Conservation (phyloP, 92 coral and sea anemone genomes). For the Isaurus tuberculatus region DNA sequence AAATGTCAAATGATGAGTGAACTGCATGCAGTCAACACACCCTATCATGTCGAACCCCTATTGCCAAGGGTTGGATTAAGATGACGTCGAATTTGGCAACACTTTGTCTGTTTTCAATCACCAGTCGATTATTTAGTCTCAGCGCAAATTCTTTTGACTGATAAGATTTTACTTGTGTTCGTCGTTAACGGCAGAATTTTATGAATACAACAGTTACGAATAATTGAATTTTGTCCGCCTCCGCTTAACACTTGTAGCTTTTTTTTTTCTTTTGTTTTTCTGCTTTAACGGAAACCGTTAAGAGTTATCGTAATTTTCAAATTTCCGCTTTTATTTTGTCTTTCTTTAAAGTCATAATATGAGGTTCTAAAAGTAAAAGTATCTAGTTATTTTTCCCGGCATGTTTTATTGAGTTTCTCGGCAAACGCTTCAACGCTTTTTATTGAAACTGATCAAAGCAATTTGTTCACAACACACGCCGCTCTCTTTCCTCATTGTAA, state of each 20-base stretch:
- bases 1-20: not conserved
- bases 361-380: too few species aligned
- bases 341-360: too few species aligned
- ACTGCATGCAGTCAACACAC: not conserved
- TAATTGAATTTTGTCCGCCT: too few species aligned
- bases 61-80: not conserved
- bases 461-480: not conserved
- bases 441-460: not conserved
- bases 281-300: too few species aligned
- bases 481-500: not conserved
- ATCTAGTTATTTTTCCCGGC: not conserved
- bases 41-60: not conserved
- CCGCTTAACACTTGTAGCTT: too few species aligned
- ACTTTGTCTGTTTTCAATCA: not conserved
- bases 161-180: not conserved
- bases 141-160: not conserved
- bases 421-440: not conserved
- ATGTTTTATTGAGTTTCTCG: not conserved
- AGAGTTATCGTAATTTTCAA: too few species aligned
- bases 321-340: too few species aligned
- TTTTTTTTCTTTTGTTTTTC: too few species aligned
- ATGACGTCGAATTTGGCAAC: not conserved
- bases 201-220: too few species aligned
- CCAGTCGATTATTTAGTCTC: not conserved
- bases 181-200: not conserved